phyloP scores from a whole-genome alignment of 2,888 invertebrate species.

The Alcis repandata region DNA sequence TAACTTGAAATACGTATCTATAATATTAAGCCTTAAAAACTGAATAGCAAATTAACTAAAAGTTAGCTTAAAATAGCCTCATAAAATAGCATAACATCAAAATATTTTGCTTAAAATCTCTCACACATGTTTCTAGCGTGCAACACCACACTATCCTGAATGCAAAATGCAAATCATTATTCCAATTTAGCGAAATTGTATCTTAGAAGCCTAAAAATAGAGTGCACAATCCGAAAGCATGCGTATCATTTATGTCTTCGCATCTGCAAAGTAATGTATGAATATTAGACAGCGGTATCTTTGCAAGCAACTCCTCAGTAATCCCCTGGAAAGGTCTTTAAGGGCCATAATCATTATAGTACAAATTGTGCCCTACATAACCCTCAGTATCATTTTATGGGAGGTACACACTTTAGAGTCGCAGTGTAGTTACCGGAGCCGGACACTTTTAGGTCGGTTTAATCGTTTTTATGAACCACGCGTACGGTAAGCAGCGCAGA shows the following conservation, averaged over 20 bases:
- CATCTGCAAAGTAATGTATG: conserved; percentile 44
- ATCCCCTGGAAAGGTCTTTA: conserved; percentile 53
- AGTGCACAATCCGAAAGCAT: conserved; percentile 1
- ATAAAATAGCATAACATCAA: conserved; percentile 8
- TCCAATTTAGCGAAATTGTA: not conserved
- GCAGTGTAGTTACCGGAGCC: conserved; percentile 2
- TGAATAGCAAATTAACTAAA: not conserved
- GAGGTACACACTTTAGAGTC: conserved; percentile 4
- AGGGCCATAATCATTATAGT: conserved; percentile 60
- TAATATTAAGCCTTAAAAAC: not conserved
- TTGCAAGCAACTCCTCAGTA: conserved; percentile 50
- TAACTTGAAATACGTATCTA: not conserved
- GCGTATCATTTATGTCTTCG: conserved; percentile 22
- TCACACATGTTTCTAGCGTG: conserved; percentile 31
- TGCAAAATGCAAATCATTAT: conserved; percentile 16
- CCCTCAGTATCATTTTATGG: conserved; percentile 28
- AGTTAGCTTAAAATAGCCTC: not conserved
- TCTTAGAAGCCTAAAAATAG: not conserved
- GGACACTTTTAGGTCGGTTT: conserved; percentile 10
- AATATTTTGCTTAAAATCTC: conserved; percentile 11
- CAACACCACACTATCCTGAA: conserved; percentile 29
- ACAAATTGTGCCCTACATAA: conserved; percentile 59
- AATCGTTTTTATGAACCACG: no score
- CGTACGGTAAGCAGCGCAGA: not conserved
- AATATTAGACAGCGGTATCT: conserved; percentile 58